Conservation (phyloP, 35 echinoderm and acorn worm species). For the Stichopus chloronotus region DNA sequence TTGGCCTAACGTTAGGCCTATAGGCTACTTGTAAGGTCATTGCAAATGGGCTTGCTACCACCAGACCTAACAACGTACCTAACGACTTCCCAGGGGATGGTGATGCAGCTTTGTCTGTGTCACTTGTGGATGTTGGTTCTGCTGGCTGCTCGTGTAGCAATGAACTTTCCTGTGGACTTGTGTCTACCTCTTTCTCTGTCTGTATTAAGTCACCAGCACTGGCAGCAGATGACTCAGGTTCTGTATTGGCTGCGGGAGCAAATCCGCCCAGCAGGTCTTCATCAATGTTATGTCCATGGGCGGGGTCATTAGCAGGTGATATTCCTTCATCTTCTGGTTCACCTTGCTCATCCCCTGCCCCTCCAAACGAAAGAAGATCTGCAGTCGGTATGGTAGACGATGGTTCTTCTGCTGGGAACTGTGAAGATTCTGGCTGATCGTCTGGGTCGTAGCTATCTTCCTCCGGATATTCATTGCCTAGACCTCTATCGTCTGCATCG, state of each 20-base stretch:
- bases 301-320: neutral
- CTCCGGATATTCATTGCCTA: slow-evolving; percentile 52
- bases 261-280: slow-evolving; percentile 34
- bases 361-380: slow-evolving; percentile 50
- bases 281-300: slow-evolving; percentile 9
- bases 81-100: slow-evolving; percentile 34
- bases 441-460: slow-evolving; percentile 46
- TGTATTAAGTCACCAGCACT: slow-evolving; percentile 31
- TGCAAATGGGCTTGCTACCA: no score
- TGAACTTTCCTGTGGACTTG: neutral
- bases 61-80: neutral
- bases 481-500: slow-evolving; percentile 21
- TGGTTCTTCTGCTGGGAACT: slow-evolving; percentile 54
- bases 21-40: no score
- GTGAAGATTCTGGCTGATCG: slow-evolving; percentile 52
- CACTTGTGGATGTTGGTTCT: neutral
- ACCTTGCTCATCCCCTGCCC: slow-evolving; percentile 14
- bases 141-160: slow-evolving; percentile 18
- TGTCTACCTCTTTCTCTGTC: slow-evolving; percentile 9
- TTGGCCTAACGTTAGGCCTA: no score
- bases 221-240: slow-evolving; percentile 34
- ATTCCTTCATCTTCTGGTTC: slow-evolving; percentile 41
- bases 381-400: slow-evolving; percentile 42
- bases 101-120: slow-evolving; percentile 28
- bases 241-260: slow-evolving; percentile 31